phyloP scores from a whole-genome alignment of 2,113 vertebrate genomes.

The Chaetorhynchus papuensis region DNA sequence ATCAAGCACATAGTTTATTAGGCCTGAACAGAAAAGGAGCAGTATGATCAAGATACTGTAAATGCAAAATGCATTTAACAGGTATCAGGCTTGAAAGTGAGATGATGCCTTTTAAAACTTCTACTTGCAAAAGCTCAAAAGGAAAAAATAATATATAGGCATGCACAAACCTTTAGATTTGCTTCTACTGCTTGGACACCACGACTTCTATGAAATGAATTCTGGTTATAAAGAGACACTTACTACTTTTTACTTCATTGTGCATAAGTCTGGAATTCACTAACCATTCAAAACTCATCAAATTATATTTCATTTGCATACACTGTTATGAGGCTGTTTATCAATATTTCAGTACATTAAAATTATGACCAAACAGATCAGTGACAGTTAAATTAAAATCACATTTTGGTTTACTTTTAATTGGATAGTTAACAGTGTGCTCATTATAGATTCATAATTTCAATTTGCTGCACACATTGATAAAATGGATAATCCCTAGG shows the following conservation, averaged over 20 bases:
- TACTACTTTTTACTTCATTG: slow-evolving; percentile 1
- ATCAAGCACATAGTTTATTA: slow-evolving; percentile 21
- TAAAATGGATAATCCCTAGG: neutral
- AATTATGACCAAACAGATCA: neutral
- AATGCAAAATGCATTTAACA: slow-evolving; percentile 36
- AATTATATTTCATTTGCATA: neutral
- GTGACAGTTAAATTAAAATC: neutral
- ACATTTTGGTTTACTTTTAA: neutral
- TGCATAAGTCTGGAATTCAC: neutral
- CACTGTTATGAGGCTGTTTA: neutral
- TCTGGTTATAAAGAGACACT: slow-evolving; percentile 52
- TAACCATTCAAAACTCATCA: neutral
- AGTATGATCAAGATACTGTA: neutral
- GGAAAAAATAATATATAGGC: neutral
- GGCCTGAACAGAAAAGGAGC: neutral
- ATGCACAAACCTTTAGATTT: slow-evolving; percentile 58
- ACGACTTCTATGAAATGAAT: slow-evolving; percentile 52
- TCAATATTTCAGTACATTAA: neutral
- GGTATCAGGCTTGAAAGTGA: neutral
- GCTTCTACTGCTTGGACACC: slow-evolving; percentile 48
- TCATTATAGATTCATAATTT: neutral
- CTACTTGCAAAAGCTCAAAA: slow-evolving; percentile 13
- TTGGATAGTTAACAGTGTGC: neutral
- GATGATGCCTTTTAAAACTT: neutral
- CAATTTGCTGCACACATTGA: neutral